Evolutionary conservation across 2,113 vertebrate species (phyloP).

Genomic region (Tragulus kanchil): DNA sequence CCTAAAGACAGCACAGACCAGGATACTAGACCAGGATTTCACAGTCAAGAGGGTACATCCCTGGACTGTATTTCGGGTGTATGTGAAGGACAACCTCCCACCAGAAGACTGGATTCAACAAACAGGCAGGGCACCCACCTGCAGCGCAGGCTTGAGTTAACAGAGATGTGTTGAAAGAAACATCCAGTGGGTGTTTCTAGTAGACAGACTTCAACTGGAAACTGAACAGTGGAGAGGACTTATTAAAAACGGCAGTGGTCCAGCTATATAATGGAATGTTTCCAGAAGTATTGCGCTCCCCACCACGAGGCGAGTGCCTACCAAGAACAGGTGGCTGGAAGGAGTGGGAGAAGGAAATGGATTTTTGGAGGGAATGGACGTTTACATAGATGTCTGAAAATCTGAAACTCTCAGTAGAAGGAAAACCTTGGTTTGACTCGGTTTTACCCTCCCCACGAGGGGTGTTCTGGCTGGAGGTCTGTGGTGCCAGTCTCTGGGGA

Average conservation of each 20-base stretch:
- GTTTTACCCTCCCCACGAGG: neutral
- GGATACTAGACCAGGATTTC: neutral
- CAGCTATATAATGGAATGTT: neutral
- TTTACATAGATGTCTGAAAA: neutral
- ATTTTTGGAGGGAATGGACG: neutral
- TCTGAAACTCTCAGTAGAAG: neutral
- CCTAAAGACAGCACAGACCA: neutral
- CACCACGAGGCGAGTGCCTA: rapidly evolving
- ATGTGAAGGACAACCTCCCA: neutral
- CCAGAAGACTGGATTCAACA: neutral
- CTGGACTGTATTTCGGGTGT: neutral
- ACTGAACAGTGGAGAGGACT: neutral
- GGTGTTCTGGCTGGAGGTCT: neutral
- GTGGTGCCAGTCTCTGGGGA: neutral
- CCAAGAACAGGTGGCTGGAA: neutral
- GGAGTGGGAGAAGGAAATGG: neutral
- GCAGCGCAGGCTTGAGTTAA: neutral
- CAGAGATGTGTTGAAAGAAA: neutral
- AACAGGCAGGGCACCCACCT: neutral
- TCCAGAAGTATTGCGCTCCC: neutral
- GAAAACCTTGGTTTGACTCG: neutral
- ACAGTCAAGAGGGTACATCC: neutral
- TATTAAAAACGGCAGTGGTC: neutral
- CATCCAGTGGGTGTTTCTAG: neutral
- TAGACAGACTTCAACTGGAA: neutral